Base-by-base conservation (phyloP, 2,888 invertebrate species). In the Microplitis deprimator region DNA sequence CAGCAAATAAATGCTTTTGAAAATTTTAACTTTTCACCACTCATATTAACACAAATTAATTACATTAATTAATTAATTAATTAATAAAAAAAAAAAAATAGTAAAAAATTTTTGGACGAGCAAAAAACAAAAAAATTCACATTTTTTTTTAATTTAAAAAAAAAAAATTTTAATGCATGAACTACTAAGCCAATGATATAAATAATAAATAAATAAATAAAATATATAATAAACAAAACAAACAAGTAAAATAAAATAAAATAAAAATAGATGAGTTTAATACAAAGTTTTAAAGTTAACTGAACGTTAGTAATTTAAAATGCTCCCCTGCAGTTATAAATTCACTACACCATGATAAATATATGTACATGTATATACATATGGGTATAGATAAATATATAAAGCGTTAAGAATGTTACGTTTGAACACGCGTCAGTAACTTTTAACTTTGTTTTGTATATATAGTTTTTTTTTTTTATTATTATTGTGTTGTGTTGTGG, bases 1-100 rank as follows among this genome's bases (percentile, higher is more conserved):
- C 87, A 89, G 77, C 88, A 89, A 76, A 89, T 85, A 75, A 89
- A 88, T 17, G 84, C 85, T 77, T 85, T 86, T 7, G 87, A 84
- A 40, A 84, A 77, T 10, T 82, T 83, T 39, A 87, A 79, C 50
- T 81, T 83, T 75, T 50, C 50, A 50, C 50, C 50, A 50, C 13
- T 50, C 50, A 50, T 50, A 50, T 50, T 50, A 50, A 13, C 5
- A 13, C 5, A 50, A 50, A 80, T 82, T 4, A 82, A 82, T 77
- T 85, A 85, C 87, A 88, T 87, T 38, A 41, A 50, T 62, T 62
- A 71, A 7, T 39, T 50, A 68, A 8, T 6, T 1, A 77, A 78
- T n/a, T 1, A 20, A 1, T 20, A 20, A 69, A 0, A 5, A 41
- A 64, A 69, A 38, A 17, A 50, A 50, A 50, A 50, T 1, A 41